Base-by-base conservation (phyloP, 2,113 vertebrate species). In the Microcebus tavaratra region DNA sequence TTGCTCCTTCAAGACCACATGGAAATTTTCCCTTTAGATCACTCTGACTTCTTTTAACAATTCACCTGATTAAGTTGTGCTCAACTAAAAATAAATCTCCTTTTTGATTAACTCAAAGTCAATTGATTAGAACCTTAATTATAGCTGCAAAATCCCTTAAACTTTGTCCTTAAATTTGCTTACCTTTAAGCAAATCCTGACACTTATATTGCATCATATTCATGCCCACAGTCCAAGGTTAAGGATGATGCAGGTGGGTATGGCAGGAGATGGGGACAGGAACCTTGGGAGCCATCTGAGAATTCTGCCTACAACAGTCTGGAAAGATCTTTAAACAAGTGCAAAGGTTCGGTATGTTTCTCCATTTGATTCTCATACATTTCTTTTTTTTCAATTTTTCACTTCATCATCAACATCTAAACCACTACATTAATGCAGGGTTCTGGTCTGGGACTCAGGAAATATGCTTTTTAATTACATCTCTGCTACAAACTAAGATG, bases 111-210 rank as follows among this genome's bases (percentile, higher is more conserved):
- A 79, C 67, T 83, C 55, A 79, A 39, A 90, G 61, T 63, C 45
- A 42, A 36, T 57, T 63, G 65, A 70, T 90, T 57, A 61, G 18
- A 75, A 50, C 48, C 34, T 48, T 73, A 34, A 94, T 94, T 57
- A 75, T 5, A 95, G 88, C 48, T 79, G 67, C 27, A 92, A 92
- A 92, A 81, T 88, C 5, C 7, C 29, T 91, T 65, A 59, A 65
- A 39, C n/a, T 36, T 88, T 70, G 29, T 50, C 29, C 18, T n/a
- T 25, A 63, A 73, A n/a, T n/a, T n/a, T n/a, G n/a, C n/a, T n/a
- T n/a, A n/a, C n/a, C n/a, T n/a, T n/a, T 25, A 63, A 73, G n/a
- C 3, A 36, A 73, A 63, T 79, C 7, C 25, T 57, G 63, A 29
- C 6, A 65, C 45, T 67, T 42, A 31, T n/a, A 61, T 63, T 2